A percentile compares a stretch with the other conserved stretches of the same genome.
These are phyloP conservation scores for Drosophila atroscutellata DNA, from an alignment of 2,888 invertebrate species.

Conservation along the genomic window DNA sequence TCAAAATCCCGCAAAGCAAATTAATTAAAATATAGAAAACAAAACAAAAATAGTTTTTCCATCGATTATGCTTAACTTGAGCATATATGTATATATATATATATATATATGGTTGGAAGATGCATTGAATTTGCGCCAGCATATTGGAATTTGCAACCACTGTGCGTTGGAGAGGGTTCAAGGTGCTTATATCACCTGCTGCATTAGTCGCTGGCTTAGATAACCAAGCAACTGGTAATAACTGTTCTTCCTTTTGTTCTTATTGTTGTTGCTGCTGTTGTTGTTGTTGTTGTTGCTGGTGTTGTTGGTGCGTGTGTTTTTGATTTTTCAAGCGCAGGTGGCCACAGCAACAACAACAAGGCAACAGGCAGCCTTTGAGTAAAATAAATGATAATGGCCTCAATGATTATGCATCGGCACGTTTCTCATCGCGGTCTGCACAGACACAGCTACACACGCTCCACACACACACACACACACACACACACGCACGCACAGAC, in stretches of 20 bases:
- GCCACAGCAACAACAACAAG: conserved; percentile 21
- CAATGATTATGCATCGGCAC: conserved; percentile 84
- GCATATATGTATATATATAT: too few relatives aligned
- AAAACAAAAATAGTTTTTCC: too few relatives aligned
- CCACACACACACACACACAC: conserved; percentile 26
- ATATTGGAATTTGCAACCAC: background rate
- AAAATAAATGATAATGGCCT: conserved; percentile 81
- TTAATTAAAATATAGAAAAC: too few relatives aligned
- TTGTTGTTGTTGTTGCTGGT: conserved; percentile 22
- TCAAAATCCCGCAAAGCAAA: too few relatives aligned
- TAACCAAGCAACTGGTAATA: conserved; percentile 38
- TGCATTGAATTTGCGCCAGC: conserved; percentile 2
- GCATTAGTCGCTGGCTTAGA: conserved; percentile 53
- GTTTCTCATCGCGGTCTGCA: conserved; percentile 76
- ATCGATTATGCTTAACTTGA: too few relatives aligned
- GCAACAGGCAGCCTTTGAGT: conserved; percentile 55
- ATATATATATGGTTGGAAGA: too few relatives aligned
- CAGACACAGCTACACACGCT: conserved; percentile 9
- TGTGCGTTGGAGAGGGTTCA: background rate
- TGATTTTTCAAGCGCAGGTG: conserved; percentile 64
- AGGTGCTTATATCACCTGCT: conserved; percentile 27
- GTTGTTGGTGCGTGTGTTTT: conserved; percentile 68
- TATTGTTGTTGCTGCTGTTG: conserved; percentile 8
- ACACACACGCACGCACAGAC: conserved; percentile 1
- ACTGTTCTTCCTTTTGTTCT: conserved; percentile 17